phyloP scores from a whole-genome alignment of 2,888 invertebrate genomes.

The Napeogenes sylphis region DNA sequence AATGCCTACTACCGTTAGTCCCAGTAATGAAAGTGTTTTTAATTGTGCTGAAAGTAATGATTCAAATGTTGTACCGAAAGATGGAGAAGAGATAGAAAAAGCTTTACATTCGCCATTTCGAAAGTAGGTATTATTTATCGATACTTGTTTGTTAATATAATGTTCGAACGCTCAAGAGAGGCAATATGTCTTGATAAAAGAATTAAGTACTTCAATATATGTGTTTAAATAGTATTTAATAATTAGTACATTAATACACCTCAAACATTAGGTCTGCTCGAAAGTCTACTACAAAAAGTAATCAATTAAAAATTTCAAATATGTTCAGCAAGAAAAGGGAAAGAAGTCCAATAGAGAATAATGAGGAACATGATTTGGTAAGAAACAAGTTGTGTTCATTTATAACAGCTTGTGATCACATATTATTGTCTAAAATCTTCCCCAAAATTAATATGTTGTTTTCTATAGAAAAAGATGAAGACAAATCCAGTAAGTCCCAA shows the following conservation, averaged over 20 bases:
- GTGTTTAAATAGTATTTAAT: neutral
- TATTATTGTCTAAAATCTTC: neutral
- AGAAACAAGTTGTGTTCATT: neutral
- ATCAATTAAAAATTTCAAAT: slow-evolving; percentile 47
- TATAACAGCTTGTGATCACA: neutral
- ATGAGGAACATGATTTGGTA: slow-evolving; percentile 17
- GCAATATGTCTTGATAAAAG: neutral
- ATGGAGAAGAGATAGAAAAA: neutral
- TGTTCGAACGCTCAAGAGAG: too few relatives aligned
- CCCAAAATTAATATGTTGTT: too few relatives aligned
- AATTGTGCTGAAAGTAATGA: too few relatives aligned
- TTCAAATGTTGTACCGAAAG: too few relatives aligned
- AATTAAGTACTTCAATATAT: neutral
- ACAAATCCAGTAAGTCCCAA: slow-evolving; percentile 18
- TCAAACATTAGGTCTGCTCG: slow-evolving; percentile 8
- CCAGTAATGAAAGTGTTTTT: too few relatives aligned
- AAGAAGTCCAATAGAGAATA: slow-evolving; percentile 40
- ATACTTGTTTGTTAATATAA: neutral
- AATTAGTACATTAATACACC: neutral
- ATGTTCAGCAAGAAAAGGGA: slow-evolving; percentile 51
- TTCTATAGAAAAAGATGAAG: slow-evolving; percentile 49
- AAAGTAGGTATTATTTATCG: neutral
- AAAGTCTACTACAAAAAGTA: slow-evolving; percentile 18
- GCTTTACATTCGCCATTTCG: neutral
- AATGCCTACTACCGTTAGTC: too few relatives aligned